Conservation (phyloP, 1,140 invertebrate species). For the Bombus pascuorum region DNA sequence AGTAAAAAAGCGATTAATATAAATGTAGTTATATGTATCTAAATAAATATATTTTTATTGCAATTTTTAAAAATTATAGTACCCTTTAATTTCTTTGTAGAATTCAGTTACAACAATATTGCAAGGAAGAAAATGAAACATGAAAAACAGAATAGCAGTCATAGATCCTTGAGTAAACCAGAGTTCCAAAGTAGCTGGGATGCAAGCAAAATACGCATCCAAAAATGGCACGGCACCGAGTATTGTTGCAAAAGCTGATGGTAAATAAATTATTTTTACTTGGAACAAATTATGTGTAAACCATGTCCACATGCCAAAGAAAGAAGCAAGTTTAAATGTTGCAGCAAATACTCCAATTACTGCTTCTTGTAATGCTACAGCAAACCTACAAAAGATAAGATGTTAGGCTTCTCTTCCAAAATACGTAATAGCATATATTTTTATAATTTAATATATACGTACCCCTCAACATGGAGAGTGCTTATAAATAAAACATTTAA, state of each 20-base stretch:
- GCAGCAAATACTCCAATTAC: constrained; percentile 94
- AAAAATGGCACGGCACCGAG: constrained; percentile 97
- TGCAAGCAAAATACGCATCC: constrained; percentile 95
- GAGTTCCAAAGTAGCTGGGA: constrained; percentile 96
- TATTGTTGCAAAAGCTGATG: constrained; percentile 95
- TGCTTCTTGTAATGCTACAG: constrained; percentile 89
- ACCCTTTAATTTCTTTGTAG: constrained; percentile 99
- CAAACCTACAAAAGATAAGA: constrained; percentile 83
- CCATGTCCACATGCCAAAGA: constrained; percentile 99
- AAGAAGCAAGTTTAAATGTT: constrained; percentile 97
- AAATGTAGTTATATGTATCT: neutral
- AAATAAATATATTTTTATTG: neutral
- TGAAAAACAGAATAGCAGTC: constrained; percentile 89
- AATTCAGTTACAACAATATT: constrained; percentile 96
- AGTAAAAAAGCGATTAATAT: constrained; percentile 33
- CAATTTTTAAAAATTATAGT: constrained; percentile 51
- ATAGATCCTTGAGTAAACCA: constrained; percentile 92
- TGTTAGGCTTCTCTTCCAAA: neutral
- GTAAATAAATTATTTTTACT: constrained; percentile 97
- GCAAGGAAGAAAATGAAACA: constrained; percentile 95
- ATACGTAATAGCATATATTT: neutral
- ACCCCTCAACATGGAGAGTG: constrained; percentile 67
- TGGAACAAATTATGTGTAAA: constrained; percentile 97
- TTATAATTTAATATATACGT: constrained; percentile 64
- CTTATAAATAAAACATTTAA: constrained; percentile 56